A percentile compares a stretch with the other conserved stretches of the same genome.
These are phyloP conservation scores for Pedionomus torquatus DNA, from an alignment of 2,113 vertebrate genomes.

Conservation along the genomic window DNA sequence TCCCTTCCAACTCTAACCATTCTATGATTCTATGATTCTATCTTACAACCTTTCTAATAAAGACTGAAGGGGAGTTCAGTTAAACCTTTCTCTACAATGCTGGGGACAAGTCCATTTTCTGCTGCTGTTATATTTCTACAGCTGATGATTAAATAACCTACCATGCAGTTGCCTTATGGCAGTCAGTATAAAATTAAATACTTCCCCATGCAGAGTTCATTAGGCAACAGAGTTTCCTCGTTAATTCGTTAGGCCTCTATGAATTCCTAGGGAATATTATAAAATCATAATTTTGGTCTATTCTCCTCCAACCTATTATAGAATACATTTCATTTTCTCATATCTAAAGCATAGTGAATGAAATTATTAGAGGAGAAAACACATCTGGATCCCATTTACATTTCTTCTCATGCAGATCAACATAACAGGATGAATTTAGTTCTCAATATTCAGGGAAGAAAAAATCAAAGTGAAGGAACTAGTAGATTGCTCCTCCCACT, in stretches of 20 bases:
- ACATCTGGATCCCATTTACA: conserved; percentile 57
- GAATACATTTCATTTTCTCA: conserved; percentile 46
- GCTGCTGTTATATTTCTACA: conserved; percentile 43
- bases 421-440: conserved; percentile 35
- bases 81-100: neutral
- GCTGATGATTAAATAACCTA: conserved; percentile 67
- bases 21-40: no score
- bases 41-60: neutral
- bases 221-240: conserved; percentile 62
- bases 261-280: conserved; percentile 67
- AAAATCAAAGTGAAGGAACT: neutral
- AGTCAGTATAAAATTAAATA: conserved; percentile 65
- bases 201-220: conserved; percentile 70
- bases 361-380: conserved; percentile 58
- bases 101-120: neutral
- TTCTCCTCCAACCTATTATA: conserved; percentile 54
- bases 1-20: no score
- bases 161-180: conserved; percentile 54
- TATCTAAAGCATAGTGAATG: conserved; percentile 47
- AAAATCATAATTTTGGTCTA: conserved; percentile 66
- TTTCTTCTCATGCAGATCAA: conserved; percentile 54
- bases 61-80: neutral
- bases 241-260: conserved; percentile 67
- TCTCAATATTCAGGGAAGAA: neutral
- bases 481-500: conserved; percentile 2